phyloP scores from a whole-genome alignment of 2,888 invertebrate genomes.

The Parochlus steinenii region DNA sequence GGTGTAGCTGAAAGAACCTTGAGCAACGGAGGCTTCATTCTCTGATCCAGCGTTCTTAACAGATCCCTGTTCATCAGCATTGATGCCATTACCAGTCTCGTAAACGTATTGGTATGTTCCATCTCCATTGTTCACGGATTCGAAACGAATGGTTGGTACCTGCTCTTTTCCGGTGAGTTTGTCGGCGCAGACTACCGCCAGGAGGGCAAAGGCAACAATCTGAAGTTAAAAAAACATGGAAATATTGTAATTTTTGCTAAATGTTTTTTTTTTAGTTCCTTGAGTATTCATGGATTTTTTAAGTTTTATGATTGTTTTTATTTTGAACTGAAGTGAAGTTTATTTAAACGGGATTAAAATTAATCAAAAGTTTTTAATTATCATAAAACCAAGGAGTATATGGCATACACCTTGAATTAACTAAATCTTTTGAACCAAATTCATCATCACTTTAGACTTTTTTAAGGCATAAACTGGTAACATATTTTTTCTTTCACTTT shows the following conservation, averaged over 20 bases:
- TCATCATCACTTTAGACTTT: no score
- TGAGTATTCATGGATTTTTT: no score
- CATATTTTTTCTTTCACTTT: no score
- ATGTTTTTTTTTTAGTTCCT: no score
- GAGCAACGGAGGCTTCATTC: constrained; percentile 37
- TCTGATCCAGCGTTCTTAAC: constrained; percentile 41
- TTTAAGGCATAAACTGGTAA: no score
- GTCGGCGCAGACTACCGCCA: constrained; percentile 19
- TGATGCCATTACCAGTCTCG: constrained; percentile 46
- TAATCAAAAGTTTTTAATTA: no score
- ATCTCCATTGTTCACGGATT: constrained; percentile 31
- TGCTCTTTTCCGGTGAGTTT: constrained; percentile 16
- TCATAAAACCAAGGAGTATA: no score
- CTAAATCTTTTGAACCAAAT: no score
- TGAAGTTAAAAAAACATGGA: neutral
- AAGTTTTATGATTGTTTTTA: neutral
- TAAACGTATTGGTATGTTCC: constrained; percentile 34
- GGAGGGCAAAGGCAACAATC: constrained; percentile 17
- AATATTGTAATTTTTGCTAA: neutral
- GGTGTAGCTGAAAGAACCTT: constrained; percentile 37
- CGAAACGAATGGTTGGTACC: constrained; percentile 23
- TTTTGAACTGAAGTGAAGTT: no score
- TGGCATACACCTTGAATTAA: no score
- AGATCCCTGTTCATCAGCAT: constrained; percentile 38
- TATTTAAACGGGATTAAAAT: no score